Evolutionary conservation across 2,113 vertebrate genomes (phyloP), one percentile per base, ranked within the genome.

Genomic region (Aix galericulata): DNA sequence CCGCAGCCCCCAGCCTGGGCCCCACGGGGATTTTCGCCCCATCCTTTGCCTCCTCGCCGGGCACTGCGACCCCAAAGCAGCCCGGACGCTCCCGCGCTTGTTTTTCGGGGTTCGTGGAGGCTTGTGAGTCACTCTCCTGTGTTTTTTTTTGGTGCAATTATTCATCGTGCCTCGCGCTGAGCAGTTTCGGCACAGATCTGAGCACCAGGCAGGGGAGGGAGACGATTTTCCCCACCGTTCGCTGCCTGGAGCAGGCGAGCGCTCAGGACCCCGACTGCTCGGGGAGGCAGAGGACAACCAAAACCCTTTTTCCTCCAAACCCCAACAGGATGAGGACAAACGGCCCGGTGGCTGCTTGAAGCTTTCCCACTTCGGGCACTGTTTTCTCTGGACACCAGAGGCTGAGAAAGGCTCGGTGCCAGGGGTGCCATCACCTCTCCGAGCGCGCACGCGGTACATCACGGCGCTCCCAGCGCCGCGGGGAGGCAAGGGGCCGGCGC

Each of bases 401-500:
- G 50, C 50, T 50, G 50, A 50, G 50, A 25, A 50, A 50, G 22
- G 22, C 50, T 22, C 50, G 12, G 50, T 25, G 23, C 11, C 50
- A 7, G 50, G 22, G 50, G 50, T 50, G 50, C 50, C 50, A 50
- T 13, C 50, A 12, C 50, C 50, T 25, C 50, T 23, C 48, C 48
- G 48, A 25, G 48, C 22, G 50, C 50, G 22, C 50, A 25, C 50
- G 12, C 50, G 22, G 50, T 12, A 50, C 58, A 46, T 14, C 89
- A 77, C 1, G 0, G 20, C 44, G 6, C 17, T 27, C 58, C 63
- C 63, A 83, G 8, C 42, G 4, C 53, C 14, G 3, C 1, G 2
- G 68, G 16, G 6, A 25, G 13, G 48, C 17, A 6, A 0, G 4
- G 31, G 40, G 40, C 40, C 10, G 3, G 56, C 53, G 17, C 0